Evolutionary conservation across 2,113 vertebrate genomes (phyloP), one percentile per base, ranked within the genome.

Genomic region (Tupaia chinensis): DNA sequence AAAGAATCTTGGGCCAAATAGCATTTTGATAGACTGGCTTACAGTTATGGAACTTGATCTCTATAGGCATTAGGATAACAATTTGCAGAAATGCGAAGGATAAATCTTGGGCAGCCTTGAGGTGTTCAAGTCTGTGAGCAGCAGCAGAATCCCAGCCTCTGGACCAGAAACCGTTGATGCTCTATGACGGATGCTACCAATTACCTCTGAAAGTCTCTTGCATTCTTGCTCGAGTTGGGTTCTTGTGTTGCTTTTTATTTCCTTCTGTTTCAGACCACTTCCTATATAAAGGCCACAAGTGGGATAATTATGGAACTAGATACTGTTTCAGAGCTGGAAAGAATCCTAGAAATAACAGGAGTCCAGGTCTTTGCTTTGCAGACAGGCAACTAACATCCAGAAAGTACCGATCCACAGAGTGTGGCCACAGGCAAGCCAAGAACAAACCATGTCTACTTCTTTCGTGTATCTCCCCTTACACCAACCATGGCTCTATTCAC

Each of bases 101-200:
- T 89, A 88, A 82, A 88, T 96, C 88, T 72, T 77, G 25, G 34
- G 6, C 6, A 53, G 76, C 76, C 53, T 54, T 0, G 22, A 82
- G 20, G 54, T 90, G 23, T 77, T 69, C 15, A 27, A 6, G 16
- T 87, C 9, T 34, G 29, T 15, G n/a, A 29, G 13, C 61, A 93
- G 68, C 15, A 90, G 56, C 79, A 79, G 32, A 84, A 74, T 29
- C 44, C 34, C 27, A 54, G 0, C 44, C 22, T 79, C 27, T 2
- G 7, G 29, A 56, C 27, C 60, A 54, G 10, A 56, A n/a, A 70
- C 77, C 3, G 3, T 0, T 60, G 82, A 73, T 70, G 65, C 44
- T 81, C 69, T 70, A 10, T 94, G 96, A 92, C 1, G 27, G 76
- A 95, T 90, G 72, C 15, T 90, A 27, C 63, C 84, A 90, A 92